Evolutionary conservation across 2,113 vertebrate genomes (phyloP), one percentile per base, ranked within the genome.

Genomic region (Nyctibius bracteatus): DNA sequence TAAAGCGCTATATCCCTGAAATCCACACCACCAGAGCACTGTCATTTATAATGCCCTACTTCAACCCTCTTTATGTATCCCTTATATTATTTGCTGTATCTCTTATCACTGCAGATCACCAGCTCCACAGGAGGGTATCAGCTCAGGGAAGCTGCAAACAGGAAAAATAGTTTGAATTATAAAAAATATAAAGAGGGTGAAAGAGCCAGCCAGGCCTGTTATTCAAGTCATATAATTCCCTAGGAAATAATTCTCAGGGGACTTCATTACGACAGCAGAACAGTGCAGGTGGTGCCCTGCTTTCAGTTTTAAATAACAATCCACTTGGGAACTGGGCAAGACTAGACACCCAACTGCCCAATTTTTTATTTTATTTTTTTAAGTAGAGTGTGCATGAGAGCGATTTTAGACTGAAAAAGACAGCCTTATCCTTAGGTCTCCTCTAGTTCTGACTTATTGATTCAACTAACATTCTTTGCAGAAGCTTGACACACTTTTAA

Each of bases 301-400:
- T 88, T 90, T 92, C 84, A 88, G 77, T 86, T 94, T 93, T 91
- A 81, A 95, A 96, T 90, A 90, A 91, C 65, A 90, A 67, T 72
- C 43, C 68, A 81, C 62, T 63, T 65, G 88, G 71, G 79, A 96
- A 83, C 31, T 31, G 24, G 27, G 59, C 41, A 83, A 84, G 81
- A 90, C 87, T 58, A 79, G 75, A 95, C 74, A 96, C n/a, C 68
- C 68, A 91, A 74, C 58, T 65, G 49, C 43, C 46, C 24, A 71
- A 59, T 54, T 72, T 85, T 92, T 87, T 88, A 28, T 63, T 78
- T 75, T 41, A 6, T 20, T 61, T 92, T 90, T 85, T 73, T 75
- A 81, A 71, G 31, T 33, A 39, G 24, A 92, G 14, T 19, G 41
- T 4, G 57, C 46, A 52, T 8, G 23, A 83, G 44, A 68, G 16